Conservation (phyloP, 2,797 vertebrate species). For the Gallirallus australis region DNA sequence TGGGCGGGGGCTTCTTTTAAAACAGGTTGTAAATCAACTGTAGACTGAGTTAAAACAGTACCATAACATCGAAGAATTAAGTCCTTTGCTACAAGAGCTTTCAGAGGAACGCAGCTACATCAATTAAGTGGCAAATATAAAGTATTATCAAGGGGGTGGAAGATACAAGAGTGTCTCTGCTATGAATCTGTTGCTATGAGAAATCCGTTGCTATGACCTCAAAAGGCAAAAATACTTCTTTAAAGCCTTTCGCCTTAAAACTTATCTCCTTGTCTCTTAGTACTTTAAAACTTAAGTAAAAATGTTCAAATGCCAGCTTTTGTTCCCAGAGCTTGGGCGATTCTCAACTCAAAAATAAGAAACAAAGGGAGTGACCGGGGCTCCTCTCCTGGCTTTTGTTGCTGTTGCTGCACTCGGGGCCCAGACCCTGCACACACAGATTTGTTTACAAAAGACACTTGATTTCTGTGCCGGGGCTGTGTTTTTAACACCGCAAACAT, state of each 20-base stretch:
- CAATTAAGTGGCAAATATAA: neutral
- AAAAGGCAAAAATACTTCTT: neutral
- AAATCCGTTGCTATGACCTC: neutral
- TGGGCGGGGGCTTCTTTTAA: neutral
- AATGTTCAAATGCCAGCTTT: neutral
- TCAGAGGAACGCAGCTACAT: neutral
- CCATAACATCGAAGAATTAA: neutral
- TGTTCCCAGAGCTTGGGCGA: neutral
- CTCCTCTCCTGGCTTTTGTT: neutral
- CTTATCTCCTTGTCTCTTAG: neutral
- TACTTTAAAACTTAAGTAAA: neutral
- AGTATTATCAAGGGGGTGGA: neutral
- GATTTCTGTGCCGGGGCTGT: neutral
- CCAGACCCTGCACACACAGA: accelerated
- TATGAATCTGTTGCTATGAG: neutral
- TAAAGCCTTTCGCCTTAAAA: neutral
- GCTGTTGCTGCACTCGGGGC: neutral
- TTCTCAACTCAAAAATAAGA: neutral
- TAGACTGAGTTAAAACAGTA: neutral
- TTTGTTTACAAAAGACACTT: neutral
- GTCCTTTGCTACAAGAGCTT: neutral
- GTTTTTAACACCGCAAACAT: neutral
- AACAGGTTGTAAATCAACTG: neutral
- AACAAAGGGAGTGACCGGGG: neutral
- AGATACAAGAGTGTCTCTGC: neutral